Base-by-base conservation (phyloP, 2,113 vertebrate genomes). In the Limnothrissa miodon region DNA sequence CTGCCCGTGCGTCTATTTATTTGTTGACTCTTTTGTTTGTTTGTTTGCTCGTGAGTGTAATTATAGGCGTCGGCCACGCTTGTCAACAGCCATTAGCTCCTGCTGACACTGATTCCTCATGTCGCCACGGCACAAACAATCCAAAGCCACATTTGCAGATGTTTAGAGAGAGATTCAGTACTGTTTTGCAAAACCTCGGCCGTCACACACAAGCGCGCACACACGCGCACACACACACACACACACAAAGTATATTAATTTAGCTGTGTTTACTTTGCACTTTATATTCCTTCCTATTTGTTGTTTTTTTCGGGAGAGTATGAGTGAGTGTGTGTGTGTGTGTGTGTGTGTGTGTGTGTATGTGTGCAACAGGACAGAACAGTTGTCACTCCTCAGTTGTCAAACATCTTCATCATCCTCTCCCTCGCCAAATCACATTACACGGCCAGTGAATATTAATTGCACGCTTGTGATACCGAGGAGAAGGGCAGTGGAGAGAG, bases 381-480 rank as follows among this genome's bases (percentile, higher is more conserved):
- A 23, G 51, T 56, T 56, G 51, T 56, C 21, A 56, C 21, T 56
- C 51, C 85, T 88, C 83, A 85, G 79, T 83, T 85, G 83, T 85
- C 89, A 88, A 86, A 88, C 83, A 80, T 87, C 81, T 87, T 89
- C 80, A 89, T 89, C 85, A 53, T 79, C 78, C 42, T 23, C 85
- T 78, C 81, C n/a, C 59, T 25, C 80, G 81, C 84, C 78, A 86
- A 90, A 86, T 85, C 81, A 82, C 53, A 87, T 86, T 85, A 87
- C 85, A 86, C 86, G 84, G 85, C 79, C 51, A 86, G 84, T 89
- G 86, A 86, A 86, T 88, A 21, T 86, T 82, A 87, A 90, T 83
- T 86, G 84, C 74, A 83, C 66, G 53, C 70, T 70, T 87, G 85
- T 86, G 56, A 66, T 82, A 84, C 59, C 9, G 59, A 1, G n/a